Base-by-base conservation (phyloP, 2,113 vertebrate genomes). In the Neofelis nebulosa region DNA sequence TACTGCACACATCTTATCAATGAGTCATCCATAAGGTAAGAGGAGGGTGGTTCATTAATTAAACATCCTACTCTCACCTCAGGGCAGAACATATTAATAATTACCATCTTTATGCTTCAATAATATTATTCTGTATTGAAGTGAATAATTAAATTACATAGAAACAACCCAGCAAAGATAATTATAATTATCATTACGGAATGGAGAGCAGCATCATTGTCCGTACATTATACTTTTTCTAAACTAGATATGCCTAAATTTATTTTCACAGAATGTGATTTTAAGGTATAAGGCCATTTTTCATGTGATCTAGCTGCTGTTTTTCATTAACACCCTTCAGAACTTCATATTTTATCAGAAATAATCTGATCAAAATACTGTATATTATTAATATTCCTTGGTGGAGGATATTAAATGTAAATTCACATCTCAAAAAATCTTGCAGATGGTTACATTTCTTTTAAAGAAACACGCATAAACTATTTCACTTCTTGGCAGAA, bases 31-130 rank as follows among this genome's bases (percentile, higher is more conserved):
- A 38, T 80, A 89, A 94, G 79, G 74, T 87, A 85, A 80, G 92
- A 91, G 76, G 69, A 82, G 61, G 48, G 15, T 79, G 33, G 41
- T 50, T 93, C 81, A 69, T 78, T 95, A 96, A 96, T 97, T 98
- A 97, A 97, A 92, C 83, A 69, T 63, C 10, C 79, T 83, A 63
- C 83, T 87, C 7, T 89, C 55, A 97, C 87, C 95, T n/a, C 36
- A 45, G 92, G 95, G 97, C 74, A 91, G 83, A 94, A 79, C 63
- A 41, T 78, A 83, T 83, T 96, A 94, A 95, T 95, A 97, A 97
- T 97, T 95, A 98, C 69, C 68, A 95, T 68, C 36, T 48, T 83
- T 78, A 93, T 96, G 94, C 66, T 92, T 97, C 95, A 97, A 89
- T 89, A 86, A 97, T 91, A 89, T 82, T 96, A 96, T 86, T 71